Percentiles rank a stretch among this genome's conserved stretches.
phyloP scores from a whole-genome alignment of 2,888 invertebrate species.

The Drosophila testacea region DNA sequence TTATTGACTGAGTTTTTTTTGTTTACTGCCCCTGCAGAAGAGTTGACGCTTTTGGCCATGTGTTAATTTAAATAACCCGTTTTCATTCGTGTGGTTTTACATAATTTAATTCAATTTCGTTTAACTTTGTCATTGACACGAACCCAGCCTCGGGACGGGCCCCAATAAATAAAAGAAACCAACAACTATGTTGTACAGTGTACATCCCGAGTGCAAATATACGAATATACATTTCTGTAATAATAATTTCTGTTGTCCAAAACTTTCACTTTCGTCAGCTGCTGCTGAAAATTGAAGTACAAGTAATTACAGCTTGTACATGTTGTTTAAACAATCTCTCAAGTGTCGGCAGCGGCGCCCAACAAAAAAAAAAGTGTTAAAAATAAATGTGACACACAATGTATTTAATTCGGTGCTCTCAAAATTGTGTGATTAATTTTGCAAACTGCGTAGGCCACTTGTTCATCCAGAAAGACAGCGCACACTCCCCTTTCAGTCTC shows the following conservation, averaged over 20 bases:
- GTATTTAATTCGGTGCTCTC: slow-evolving; percentile 8
- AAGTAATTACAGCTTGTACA: slow-evolving; percentile 32
- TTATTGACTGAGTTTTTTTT: slow-evolving; percentile 10
- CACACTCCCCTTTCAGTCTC: slow-evolving; percentile 2
- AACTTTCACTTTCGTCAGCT: slow-evolving; percentile 53
- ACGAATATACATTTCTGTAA: slow-evolving; percentile 31
- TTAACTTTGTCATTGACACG: slow-evolving; percentile 59
- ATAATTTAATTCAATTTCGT: slow-evolving; percentile 52
- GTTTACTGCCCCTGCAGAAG: slow-evolving; percentile 1
- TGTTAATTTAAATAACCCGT: slow-evolving; percentile 50
- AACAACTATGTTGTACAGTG: slow-evolving; percentile 7
- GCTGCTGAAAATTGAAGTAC: slow-evolving; percentile 16
- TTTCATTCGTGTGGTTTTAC: slow-evolving; percentile 36
- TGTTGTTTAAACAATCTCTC: slow-evolving; percentile 19
- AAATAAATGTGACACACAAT: slow-evolving; percentile 29
- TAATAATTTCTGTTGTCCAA: slow-evolving; percentile 38
- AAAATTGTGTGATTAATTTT: slow-evolving; percentile 11
- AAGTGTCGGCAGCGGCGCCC: slow-evolving; percentile 4
- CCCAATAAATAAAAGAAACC: slow-evolving; percentile 14
- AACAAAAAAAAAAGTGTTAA: slow-evolving; percentile 8
- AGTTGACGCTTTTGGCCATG: slow-evolving; percentile 17
- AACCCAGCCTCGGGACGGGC: slow-evolving; percentile 10
- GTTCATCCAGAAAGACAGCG: background rate
- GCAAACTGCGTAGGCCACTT: slow-evolving; percentile 6
- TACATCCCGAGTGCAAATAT: slow-evolving; percentile 1